Evolutionary conservation across 1,140 invertebrate genomes (phyloP), one percentile per base, ranked within the genome.

Genomic region (Heliconius eleuchia): DNA sequence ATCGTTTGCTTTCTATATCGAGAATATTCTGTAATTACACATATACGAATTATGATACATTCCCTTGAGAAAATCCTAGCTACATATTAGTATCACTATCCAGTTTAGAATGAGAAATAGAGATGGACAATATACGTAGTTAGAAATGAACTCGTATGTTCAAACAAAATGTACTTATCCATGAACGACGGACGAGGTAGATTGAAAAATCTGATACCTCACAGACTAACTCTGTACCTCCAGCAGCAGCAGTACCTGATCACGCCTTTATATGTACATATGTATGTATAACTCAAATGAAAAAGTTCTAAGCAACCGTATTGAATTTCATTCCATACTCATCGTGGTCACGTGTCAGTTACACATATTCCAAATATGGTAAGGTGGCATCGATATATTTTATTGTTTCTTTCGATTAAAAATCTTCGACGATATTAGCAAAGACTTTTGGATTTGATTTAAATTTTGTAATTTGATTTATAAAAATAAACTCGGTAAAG

Each of bases 1-100:
- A 78, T 76, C 79, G 81, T 88, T 88, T 87, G 85, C 84, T 85
- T 76, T 80, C 74, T 80, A 82, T 82, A 83, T 82, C 77, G 81
- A 84, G 83, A 76, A 73, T 79, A 78, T 79, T 80, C 83, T 84
- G 85, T 88, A 89, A 88, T 90, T 88, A 90, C 85, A 79, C 57
- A 75, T n/a, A 57, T 19, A 39, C 60, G 76, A 77, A 80, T 76
- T 80, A 60, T 42, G 70, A 30, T 42, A 30, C 50, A 80, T 76
- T 82, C 83, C 76, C 85, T 50, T n/a, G 75, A 73, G 83, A 52
- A 30, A 60, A 11, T 11, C 16, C 55, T 60, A 27, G 8, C 9
- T 60, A 60, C n/a, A 60, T 23, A 23, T 60, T 60, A 23, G 3
- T 60, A 27, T 60, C 19, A 60, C 55, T 60, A 60, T 60, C 55